Conservation (phyloP, 2,797 vertebrate species). For the Sebastiscus albofasciatus region DNA sequence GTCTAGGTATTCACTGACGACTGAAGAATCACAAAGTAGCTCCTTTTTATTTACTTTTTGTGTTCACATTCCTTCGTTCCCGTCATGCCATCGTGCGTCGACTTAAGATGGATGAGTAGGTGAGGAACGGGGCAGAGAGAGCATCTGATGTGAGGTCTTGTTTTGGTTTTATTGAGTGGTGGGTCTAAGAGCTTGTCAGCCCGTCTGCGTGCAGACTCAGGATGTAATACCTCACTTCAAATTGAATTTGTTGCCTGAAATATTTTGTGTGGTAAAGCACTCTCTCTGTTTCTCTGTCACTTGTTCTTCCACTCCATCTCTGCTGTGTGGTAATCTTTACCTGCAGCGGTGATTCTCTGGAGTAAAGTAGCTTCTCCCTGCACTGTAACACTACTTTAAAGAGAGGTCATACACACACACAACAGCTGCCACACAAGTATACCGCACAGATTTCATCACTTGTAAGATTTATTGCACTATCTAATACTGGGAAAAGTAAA, state of each 20-base stretch:
- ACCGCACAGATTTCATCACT: not conserved
- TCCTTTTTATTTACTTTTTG: slow-evolving; percentile 11
- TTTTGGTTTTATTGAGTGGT: slow-evolving; percentile 20
- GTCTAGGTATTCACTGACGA: slow-evolving; percentile 13
- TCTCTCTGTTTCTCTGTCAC: not conserved
- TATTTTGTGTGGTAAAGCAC: slow-evolving; percentile 21
- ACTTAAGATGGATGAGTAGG: slow-evolving; percentile 19
- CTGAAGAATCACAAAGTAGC: slow-evolving; percentile 16
- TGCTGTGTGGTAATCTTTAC: not conserved
- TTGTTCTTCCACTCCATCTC: not conserved
- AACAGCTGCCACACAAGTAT: not conserved
- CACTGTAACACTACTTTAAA: not conserved
- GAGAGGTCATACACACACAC: not conserved
- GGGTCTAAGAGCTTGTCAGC: slow-evolving; percentile 26
- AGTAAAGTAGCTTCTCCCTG: slow-evolving; percentile 14
- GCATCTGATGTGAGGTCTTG: slow-evolving; percentile 21
- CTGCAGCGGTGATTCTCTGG: slow-evolving; percentile 20
- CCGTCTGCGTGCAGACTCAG: slow-evolving; percentile 9
- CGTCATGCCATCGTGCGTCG: not conserved
- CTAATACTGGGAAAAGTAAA: not conserved
- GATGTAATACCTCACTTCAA: slow-evolving; percentile 38
- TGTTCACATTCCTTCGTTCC: not conserved
- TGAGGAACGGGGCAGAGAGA: not conserved
- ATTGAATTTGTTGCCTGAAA: slow-evolving; percentile 44
- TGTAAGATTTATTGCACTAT: not conserved